These are phyloP conservation scores for Dimorphilus gyrociliatus DNA, from an alignment of 2,888 invertebrate genomes.

Conservation along the genomic window DNA sequence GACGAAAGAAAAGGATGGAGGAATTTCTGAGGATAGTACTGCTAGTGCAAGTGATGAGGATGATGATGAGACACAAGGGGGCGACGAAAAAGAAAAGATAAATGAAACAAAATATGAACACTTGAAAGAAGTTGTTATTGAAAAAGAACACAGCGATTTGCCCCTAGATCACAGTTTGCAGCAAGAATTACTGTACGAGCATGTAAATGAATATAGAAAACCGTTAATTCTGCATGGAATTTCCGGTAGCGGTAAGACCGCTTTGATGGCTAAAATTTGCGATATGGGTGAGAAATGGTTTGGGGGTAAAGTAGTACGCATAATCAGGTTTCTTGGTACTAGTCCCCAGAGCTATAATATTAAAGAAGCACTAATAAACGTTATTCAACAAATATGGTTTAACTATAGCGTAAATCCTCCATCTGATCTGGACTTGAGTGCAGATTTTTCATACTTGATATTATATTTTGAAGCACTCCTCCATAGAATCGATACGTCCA, in stretches of 20 bases:
- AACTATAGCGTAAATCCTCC: constrained; percentile 12
- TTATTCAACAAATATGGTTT: constrained; percentile 18
- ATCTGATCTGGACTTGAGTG: constrained; percentile 13
- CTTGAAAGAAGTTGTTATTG: constrained; percentile 1
- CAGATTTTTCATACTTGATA: constrained; percentile 16
- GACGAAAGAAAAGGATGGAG: neutral
- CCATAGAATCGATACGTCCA: constrained; percentile 13
- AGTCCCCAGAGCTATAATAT: constrained; percentile 15
- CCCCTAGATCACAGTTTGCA: neutral
- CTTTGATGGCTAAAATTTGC: constrained; percentile 19
- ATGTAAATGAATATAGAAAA: constrained; percentile 7
- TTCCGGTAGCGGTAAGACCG: constrained; percentile 25
- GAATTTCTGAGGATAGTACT: neutral
- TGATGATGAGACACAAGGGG: constrained; percentile 2
- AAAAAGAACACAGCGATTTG: constrained; percentile 1
- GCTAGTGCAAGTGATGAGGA: constrained; percentile 1
- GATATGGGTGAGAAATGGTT: constrained; percentile 14
- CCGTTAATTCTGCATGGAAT: constrained; percentile 18
- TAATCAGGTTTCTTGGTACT: constrained; percentile 22
- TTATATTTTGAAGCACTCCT: constrained; percentile 17
- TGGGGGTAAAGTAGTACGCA: constrained; percentile 10
- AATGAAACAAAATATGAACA: constrained; percentile 2
- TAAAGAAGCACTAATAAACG: constrained; percentile 11
- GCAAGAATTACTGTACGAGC: neutral
- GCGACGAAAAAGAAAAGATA: neutral